A percentile compares a stretch with the other conserved stretches of the same genome.
These are phyloP conservation scores for Zaprionus camerounensis DNA, from an alignment of 1,140 invertebrate genomes.

Conservation along the genomic window DNA sequence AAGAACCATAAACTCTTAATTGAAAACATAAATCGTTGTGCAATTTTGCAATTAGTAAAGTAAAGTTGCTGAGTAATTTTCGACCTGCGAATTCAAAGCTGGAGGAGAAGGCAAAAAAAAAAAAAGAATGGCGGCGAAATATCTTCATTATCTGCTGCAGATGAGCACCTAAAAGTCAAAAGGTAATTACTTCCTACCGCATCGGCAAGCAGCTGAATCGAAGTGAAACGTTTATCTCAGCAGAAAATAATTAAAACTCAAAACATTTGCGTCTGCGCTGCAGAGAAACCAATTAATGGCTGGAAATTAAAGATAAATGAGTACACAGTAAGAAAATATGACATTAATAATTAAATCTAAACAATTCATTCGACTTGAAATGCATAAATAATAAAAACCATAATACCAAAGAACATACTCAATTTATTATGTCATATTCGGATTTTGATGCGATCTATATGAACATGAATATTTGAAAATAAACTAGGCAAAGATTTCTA, in stretches of 20 bases:
- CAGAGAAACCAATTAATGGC: conserved; percentile 18
- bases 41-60: conserved; percentile 4
- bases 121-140: neutral
- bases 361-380: neutral
- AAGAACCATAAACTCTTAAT: neutral
- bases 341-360: neutral
- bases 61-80: neutral
- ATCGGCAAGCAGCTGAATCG: neutral
- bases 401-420: too few relatives aligned
- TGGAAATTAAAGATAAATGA: conserved; percentile 33
- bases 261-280: conserved; percentile 14
- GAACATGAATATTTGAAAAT: neutral
- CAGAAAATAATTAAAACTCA: conserved; percentile 14
- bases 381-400: neutral
- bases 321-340: conserved; percentile 1
- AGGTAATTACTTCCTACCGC: conserved; percentile 5
- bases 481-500: neutral
- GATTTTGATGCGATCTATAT: neutral
- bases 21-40: neutral
- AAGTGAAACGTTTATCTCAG: conserved; percentile 27
- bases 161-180: neutral
- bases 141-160: neutral
- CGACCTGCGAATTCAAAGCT: neutral
- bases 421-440: neutral
- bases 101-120: neutral